Evolutionary conservation across 2,797 vertebrate species (phyloP).

Genomic region (Sebastes trivittatus): DNA sequence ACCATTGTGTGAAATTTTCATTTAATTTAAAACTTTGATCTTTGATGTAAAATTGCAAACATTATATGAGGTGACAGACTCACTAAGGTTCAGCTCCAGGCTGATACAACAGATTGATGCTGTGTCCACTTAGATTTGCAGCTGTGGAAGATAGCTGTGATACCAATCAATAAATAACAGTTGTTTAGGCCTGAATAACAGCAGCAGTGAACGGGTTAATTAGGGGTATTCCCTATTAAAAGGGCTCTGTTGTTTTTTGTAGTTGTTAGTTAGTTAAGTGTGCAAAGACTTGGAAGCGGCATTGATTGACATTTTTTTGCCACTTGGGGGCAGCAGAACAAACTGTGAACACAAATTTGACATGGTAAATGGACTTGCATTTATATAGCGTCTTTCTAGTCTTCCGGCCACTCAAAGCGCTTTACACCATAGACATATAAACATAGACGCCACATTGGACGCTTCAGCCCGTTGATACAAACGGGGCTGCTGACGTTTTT

Average conservation of each 20-base stretch:
- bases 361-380: background rate
- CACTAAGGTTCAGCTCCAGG: background rate
- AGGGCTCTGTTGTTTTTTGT: background rate
- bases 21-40: background rate
- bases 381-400: too few species aligned
- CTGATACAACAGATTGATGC: background rate
- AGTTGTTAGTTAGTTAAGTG: background rate
- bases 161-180: background rate
- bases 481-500: too few species aligned
- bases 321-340: background rate
- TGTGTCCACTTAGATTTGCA: too few species aligned
- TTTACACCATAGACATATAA: too few species aligned
- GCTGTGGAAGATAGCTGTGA: background rate
- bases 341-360: background rate
- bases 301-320: background rate
- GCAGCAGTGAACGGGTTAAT: background rate
- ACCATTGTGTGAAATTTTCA: background rate
- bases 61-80: background rate
- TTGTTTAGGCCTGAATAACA: background rate
- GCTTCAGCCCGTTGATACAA: too few species aligned
- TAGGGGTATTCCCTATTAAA: background rate
- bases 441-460: too few species aligned
- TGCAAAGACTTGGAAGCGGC: background rate
- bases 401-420: too few species aligned
- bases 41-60: background rate